A percentile compares a stretch with the other conserved stretches of the same genome.
These are phyloP conservation scores for Noctua janthina DNA, from an alignment of 2,888 invertebrate genomes.

Conservation along the genomic window DNA sequence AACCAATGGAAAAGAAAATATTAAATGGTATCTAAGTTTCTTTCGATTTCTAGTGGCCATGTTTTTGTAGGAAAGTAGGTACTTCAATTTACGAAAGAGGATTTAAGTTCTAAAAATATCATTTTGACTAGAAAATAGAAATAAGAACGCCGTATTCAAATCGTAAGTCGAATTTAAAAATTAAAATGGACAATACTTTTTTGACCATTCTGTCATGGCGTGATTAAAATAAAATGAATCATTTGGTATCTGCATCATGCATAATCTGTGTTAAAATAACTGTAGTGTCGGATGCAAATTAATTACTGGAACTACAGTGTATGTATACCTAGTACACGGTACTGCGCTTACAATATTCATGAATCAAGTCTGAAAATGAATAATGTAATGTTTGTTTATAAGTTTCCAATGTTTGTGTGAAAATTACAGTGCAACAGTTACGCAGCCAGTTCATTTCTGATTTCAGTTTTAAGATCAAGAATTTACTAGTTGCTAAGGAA, in stretches of 20 bases:
- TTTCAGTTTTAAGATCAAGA: too few species aligned
- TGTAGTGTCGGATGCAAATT: conserved; percentile 27
- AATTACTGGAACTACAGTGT: conserved; percentile 25
- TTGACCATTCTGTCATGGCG: neutral
- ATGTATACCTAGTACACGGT: neutral
- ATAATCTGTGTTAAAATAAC: conserved; percentile 22
- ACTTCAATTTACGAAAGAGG: neutral
- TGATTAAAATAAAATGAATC: neutral
- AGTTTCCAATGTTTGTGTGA: neutral
- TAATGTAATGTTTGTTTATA: conserved; percentile 1
- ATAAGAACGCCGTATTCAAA: neutral
- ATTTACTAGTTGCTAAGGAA: too few species aligned
- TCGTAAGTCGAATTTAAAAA: neutral
- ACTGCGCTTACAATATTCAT: conserved; percentile 16
- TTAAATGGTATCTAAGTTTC: neutral
- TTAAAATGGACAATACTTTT: neutral
- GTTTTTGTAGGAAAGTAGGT: neutral
- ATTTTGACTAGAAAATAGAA: neutral
- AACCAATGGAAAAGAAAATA: neutral
- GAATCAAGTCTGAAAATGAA: conserved; percentile 6
- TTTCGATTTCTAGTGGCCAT: neutral
- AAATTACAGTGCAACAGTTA: neutral
- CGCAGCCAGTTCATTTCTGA: too few species aligned
- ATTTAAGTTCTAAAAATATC: neutral
- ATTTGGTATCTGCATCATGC: neutral